Base-by-base conservation (phyloP, 2,888 invertebrate genomes). In the Sinohyriopsis cumingii region DNA sequence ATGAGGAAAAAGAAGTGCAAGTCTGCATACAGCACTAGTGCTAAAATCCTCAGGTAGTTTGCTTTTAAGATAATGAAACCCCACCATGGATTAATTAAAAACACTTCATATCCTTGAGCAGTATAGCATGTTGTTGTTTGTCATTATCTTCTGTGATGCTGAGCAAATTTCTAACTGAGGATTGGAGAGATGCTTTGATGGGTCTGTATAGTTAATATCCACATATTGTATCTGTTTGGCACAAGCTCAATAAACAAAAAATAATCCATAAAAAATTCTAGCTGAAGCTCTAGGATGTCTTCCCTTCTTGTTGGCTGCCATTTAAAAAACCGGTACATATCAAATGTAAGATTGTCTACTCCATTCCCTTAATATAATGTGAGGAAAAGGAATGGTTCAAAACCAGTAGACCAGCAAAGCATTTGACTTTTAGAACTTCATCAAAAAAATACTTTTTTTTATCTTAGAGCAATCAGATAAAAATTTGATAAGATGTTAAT, bases 351-450 rank as follows among this genome's bases (percentile, higher is more conserved):
- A 18, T 69, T 73, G n/a, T 67, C 69, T 55, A 55, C 55, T 55
- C 66, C 63, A 66, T 67, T 69, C 67, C n/a, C 66, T 66, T 28
- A 73, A 73, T 28, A 67, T 67, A 67, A 59, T 69, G 67, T 69
- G 69, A 59, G 63, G 65, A 24, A 65, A 62, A 65, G 67, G 73
- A 22, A 28, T 28, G 28, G 28, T 67, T 54, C 65, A 63, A 64
- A 69, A 65, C 69, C 73, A 53, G 67, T 22, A 33, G 69, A 56
- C 28, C 28, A 59, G 59, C 12, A 28, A 45, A 24, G 62, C 22
- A 57, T 59, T 64, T 57, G 28, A 28, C 28, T 28, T 45, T 69
- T 20, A 69, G 25, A 61, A 53, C 60, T 60, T 64, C 63, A 61
- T 63, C 60, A 24, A 69, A 55, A 62, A 65, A 33, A 73, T 69